A percentile compares a stretch with the other conserved stretches of the same genome.
Evolutionary conservation across 2,797 vertebrate genomes (phyloP).

Genomic region (Macrochelys suwanniensis): DNA sequence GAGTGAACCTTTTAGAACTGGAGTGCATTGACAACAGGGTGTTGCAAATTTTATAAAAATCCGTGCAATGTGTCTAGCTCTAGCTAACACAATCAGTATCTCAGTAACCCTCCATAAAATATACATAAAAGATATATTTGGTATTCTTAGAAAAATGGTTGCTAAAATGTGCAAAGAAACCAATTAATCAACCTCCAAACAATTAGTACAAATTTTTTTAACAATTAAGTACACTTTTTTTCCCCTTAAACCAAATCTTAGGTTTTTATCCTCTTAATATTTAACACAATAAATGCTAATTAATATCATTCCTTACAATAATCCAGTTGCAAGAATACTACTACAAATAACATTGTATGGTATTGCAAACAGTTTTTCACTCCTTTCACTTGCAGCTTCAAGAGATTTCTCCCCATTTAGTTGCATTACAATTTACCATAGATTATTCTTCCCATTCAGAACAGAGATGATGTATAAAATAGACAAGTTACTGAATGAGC

Average conservation of each 20-base stretch:
- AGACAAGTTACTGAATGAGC: slow-evolving; percentile 14
- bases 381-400: background rate
- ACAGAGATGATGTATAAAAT: slow-evolving; percentile 21
- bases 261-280: slow-evolving; percentile 2
- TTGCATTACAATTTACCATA: background rate
- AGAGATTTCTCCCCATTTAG: slow-evolving; percentile 9
- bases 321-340: slow-evolving; percentile 20
- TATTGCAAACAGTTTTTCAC: background rate
- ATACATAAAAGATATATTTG: background rate
- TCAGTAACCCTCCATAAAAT: background rate
- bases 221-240: background rate
- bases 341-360: background rate
- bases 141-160: background rate
- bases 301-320: slow-evolving; percentile 29
- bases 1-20: background rate
- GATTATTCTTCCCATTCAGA: slow-evolving; percentile 30
- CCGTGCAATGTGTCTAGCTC: background rate
- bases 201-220: slow-evolving; percentile 14
- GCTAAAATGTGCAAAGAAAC: background rate
- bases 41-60: background rate
- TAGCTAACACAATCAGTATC: background rate
- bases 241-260: background rate
- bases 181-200: slow-evolving; percentile 1
- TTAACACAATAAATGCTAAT: slow-evolving; percentile 13
- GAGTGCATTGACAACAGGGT: background rate